A percentile compares a stretch with the other conserved stretches of the same genome.
phyloP scores from a whole-genome alignment of 2,113 vertebrate genomes.

The Thryonomys swinderianus region DNA sequence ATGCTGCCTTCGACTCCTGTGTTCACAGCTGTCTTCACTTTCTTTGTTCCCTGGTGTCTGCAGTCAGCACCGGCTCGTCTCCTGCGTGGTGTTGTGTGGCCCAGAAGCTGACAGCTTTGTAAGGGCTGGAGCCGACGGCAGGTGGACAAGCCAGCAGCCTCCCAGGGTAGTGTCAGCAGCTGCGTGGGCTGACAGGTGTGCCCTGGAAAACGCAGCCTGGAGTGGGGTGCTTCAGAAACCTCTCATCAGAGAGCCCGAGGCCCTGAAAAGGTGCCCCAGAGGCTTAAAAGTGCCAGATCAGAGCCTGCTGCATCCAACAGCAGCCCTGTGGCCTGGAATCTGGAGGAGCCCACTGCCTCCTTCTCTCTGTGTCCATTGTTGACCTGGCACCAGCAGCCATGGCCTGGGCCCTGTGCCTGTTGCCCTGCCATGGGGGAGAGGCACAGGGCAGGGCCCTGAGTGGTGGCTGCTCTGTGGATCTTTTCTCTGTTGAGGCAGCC shows the following conservation, averaged over 20 bases:
- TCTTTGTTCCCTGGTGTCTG: background rate
- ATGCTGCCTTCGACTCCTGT: background rate
- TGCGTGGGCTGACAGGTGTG: background rate
- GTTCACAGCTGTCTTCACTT: background rate
- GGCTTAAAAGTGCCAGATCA: slow-evolving; percentile 30
- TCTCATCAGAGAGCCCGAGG: slow-evolving; percentile 1
- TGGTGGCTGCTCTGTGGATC: background rate
- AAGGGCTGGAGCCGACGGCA: background rate
- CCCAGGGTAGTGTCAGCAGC: background rate
- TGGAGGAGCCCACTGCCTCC: accelerated
- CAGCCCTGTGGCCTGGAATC: background rate
- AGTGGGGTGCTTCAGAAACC: background rate
- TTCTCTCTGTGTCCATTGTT: background rate
- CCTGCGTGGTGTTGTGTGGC: background rate
- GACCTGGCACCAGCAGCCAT: accelerated
- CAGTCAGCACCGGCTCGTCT: background rate
- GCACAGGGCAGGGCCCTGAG: background rate
- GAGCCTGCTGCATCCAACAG: background rate
- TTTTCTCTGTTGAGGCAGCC: background rate
- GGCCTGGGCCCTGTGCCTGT: background rate
- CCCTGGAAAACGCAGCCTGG: background rate
- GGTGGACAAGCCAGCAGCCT: background rate
- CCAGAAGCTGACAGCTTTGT: background rate
- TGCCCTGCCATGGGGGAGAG: accelerated
- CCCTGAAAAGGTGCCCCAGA: background rate